Evolutionary conservation across 2,888 invertebrate species (phyloP), one percentile per base, ranked within the genome.

Genomic region (Myathropa florea): DNA sequence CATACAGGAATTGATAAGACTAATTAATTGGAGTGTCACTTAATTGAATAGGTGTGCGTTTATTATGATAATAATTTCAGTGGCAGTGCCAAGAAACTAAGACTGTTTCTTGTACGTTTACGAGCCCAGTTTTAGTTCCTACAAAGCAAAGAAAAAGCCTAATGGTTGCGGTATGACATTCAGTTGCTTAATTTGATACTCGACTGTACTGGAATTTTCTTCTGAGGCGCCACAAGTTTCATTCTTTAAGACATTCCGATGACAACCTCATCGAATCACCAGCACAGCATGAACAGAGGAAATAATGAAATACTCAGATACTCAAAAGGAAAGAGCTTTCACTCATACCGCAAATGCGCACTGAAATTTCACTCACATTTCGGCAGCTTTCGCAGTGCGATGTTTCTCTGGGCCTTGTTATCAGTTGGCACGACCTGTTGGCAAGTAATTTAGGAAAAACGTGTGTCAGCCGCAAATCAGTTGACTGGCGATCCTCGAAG

Each of bases 381-480:
- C 3, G 3, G 12, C 3, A 79, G 77, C 82, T 72, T 85, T 46
- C 57, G 59, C 12, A 10, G 12, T 82, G 70, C 60, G 80, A 80
- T 80, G 72, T 77, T 57, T 64, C 14, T 28, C 36, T 23, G n/a
- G 4, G 4, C 10, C 26, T 14, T 79, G 78, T 86, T 86, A 86
- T 86, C 86, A 86, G 78, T 86, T 60, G 39, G 18, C 68, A 55
- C 65, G 83, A 86, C 86, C 86, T 86, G 86, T 86, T 86, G 79
- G 79, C 60, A 75, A 80, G 75, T 18, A 46, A 65, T 79, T 75
- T 75, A 57, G 55, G 23, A 71, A 86, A 83, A 57, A 83, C 70
- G 65, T 70, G 78, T 61, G 39, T 65, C 57, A 46, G 28, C 30
- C 18, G 59, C 71, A 78, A 83, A 46, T 86, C 78, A 86, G 86